These are phyloP conservation scores for Andricus quercusramuli DNA, from an alignment of 2,888 invertebrate species.

Conservation along the genomic window DNA sequence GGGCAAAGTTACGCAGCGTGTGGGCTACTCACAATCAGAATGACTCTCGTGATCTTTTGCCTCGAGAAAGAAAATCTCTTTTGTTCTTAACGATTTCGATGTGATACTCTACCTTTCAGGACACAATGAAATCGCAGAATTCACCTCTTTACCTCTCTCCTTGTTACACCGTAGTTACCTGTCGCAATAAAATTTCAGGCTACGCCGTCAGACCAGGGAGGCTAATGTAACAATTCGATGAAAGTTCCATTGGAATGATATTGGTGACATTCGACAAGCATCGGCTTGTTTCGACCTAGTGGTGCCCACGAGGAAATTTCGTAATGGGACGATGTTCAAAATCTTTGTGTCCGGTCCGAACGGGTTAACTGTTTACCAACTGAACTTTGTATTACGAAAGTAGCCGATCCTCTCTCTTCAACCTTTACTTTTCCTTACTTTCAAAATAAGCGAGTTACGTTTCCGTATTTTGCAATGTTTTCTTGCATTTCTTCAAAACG, in stretches of 20 bases:
- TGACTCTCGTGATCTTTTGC: conserved; percentile 35
- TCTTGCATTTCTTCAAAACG: not conserved
- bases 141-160: conserved; percentile 6
- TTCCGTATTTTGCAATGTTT: not conserved
- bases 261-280: conserved; percentile 21
- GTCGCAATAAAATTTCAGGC: conserved; percentile 29
- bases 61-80: conserved; percentile 40
- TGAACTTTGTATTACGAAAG: conserved; percentile 4
- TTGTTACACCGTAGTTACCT: conserved; percentile 1
- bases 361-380: not conserved
- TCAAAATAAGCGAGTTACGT: not conserved
- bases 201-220: conserved; percentile 40
- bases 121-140: conserved; percentile 32
- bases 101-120: conserved; percentile 29
- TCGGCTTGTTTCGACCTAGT: conserved; percentile 7
- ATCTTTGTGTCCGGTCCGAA: conserved; percentile 30
- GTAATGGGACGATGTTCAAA: conserved; percentile 35
- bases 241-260: conserved; percentile 48
- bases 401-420: conserved; percentile 42
- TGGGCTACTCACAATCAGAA: conserved; percentile 37
- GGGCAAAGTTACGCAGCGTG: conserved; percentile 39
- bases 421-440: not conserved
- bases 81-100: conserved; percentile 32
- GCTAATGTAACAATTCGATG: conserved; percentile 52
- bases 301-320: conserved; percentile 39